These are phyloP conservation scores for Drosophila dives DNA, from an alignment of 2,888 invertebrate species.

Conservation along the genomic window DNA sequence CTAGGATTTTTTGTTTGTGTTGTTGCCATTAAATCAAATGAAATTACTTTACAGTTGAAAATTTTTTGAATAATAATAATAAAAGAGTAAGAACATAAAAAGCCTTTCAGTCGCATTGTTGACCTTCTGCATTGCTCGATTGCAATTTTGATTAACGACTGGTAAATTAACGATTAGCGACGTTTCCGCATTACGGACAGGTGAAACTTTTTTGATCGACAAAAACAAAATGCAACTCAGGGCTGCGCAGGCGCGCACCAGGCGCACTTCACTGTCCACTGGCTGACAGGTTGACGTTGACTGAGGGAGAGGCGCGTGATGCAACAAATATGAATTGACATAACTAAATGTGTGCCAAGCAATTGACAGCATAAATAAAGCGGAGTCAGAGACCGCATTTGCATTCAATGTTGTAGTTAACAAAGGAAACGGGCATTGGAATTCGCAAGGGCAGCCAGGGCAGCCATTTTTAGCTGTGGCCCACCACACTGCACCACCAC, in stretches of 20 bases:
- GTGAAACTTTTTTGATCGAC: constrained; percentile 63
- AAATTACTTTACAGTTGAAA: constrained; percentile 6
- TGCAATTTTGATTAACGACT: constrained; percentile 26
- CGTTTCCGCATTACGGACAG: constrained; percentile 69
- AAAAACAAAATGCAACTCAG: constrained; percentile 45
- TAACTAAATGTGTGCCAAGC: constrained; percentile 55
- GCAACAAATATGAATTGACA: constrained; percentile 58
- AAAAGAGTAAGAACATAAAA: background rate
- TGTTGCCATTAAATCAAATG: background rate
- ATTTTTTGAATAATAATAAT: constrained; percentile 1
- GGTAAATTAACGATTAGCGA: constrained; percentile 10
- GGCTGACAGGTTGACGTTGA: constrained; percentile 35
- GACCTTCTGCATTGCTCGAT: constrained; percentile 44
- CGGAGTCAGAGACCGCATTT: constrained; percentile 31
- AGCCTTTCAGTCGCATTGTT: constrained; percentile 32
- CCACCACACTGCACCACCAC: background rate
- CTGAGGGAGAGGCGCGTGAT: constrained; percentile 48
- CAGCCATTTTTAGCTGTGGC: constrained; percentile 1
- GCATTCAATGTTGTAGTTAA: constrained; percentile 18
- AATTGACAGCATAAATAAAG: constrained; percentile 42
- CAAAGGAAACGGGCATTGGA: constrained; percentile 29
- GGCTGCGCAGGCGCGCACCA: constrained; percentile 48
- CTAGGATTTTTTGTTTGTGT: background rate
- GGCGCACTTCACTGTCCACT: constrained; percentile 19
- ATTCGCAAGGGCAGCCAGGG: constrained; percentile 31